A percentile compares a stretch with the other conserved stretches of the same genome.
These are phyloP conservation scores for Mionectes olivaceus DNA, from an alignment of 2,797 vertebrate species.

Conservation along the genomic window DNA sequence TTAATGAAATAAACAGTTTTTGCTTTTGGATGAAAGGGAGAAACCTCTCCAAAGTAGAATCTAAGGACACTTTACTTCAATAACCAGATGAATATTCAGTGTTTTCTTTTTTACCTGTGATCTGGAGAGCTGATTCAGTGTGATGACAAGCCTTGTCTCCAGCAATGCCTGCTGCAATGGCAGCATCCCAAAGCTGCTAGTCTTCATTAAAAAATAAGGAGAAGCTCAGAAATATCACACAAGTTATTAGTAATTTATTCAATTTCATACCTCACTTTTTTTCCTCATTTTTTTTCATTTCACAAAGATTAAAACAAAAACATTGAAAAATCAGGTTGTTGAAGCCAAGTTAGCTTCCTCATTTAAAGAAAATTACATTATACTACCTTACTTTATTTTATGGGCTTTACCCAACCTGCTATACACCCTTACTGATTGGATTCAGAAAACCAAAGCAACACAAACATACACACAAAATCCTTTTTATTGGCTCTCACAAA, in stretches of 20 bases:
- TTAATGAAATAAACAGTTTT: background rate
- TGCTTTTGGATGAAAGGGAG: background rate
- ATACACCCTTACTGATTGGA: background rate
- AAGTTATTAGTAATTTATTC: background rate
- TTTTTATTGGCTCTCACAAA: background rate
- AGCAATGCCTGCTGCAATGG: background rate
- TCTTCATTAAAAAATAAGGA: background rate
- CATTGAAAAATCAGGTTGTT: background rate
- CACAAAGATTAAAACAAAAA: background rate
- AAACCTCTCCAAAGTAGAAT: fast-evolving
- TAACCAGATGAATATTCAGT: background rate
- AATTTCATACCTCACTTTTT: background rate
- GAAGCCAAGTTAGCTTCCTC: background rate
- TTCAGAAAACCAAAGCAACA: background rate
- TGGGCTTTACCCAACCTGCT: background rate
- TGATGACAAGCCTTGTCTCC: background rate
- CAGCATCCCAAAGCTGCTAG: background rate
- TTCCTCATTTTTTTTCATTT: background rate
- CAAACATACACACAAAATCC: background rate
- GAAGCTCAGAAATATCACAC: background rate
- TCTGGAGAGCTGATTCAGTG: fast-evolving
- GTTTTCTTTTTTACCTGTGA: background rate
- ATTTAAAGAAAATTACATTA: background rate
- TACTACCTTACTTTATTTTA: background rate
- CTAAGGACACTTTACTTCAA: background rate